Percentiles rank a stretch among this genome's conserved stretches.
phyloP scores from a whole-genome alignment of 2,888 invertebrate genomes.

The Bombyx huttoni region DNA sequence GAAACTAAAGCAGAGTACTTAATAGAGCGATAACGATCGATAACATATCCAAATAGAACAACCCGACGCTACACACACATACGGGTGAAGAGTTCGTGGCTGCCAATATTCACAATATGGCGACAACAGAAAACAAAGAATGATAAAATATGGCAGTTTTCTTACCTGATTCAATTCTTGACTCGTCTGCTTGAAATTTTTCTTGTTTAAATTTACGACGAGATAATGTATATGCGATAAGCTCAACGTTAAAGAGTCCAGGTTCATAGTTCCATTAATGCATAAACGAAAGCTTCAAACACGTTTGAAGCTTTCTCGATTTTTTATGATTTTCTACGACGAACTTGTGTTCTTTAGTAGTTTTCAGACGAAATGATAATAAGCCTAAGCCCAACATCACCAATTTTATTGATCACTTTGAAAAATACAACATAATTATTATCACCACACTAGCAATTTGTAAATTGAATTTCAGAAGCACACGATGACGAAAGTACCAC shows the following conservation, averaged over 20 bases:
- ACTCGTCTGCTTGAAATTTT: conserved; percentile 92
- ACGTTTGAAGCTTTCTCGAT: conserved; percentile 92
- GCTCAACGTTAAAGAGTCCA: conserved; percentile 98
- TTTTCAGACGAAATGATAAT: conserved; percentile 55
- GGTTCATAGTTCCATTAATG: conserved; percentile 97
- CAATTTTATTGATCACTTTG: conserved; percentile 57
- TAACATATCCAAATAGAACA: conserved; percentile 10
- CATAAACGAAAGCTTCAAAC: conserved; percentile 96
- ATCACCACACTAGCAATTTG: conserved; percentile 33
- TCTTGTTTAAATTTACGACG: conserved; percentile 95
- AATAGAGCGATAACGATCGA: conserved; percentile 11
- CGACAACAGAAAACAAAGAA: conserved; percentile 59
- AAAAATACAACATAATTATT: conserved; percentile 47
- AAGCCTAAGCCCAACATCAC: conserved; percentile 67
- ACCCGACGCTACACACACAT: conserved; percentile 9
- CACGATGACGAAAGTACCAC: conserved; percentile 45
- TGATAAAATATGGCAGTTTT: conserved; percentile 27
- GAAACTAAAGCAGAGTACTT: conserved; percentile 11
- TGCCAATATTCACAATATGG: conserved; percentile 50
- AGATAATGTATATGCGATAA: conserved; percentile 98
- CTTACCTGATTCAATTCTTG: conserved; percentile 92
- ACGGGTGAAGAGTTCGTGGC: background rate
- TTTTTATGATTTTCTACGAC: conserved; percentile 77
- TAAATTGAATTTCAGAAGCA: conserved; percentile 16
- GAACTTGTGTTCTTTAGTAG: conserved; percentile 52